These are phyloP conservation scores for Sinotaia quadrata DNA, from an alignment of 2,888 invertebrate species.

Conservation along the genomic window DNA sequence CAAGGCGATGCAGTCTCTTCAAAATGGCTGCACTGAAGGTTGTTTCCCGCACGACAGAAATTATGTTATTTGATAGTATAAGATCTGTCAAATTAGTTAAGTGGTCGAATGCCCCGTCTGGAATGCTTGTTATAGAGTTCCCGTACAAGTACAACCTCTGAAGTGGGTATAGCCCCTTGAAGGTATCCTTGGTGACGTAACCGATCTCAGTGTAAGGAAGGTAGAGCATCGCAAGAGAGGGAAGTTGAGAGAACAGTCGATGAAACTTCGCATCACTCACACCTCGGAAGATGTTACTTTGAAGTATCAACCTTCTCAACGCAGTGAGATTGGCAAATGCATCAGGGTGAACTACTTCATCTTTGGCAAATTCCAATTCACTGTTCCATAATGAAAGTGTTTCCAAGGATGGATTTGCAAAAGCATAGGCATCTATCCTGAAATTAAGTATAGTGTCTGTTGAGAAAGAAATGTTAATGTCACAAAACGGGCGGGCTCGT, in stretches of 20 bases:
- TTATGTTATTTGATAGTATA: neutral
- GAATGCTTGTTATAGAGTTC: neutral
- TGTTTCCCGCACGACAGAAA: neutral
- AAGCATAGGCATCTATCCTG: no score
- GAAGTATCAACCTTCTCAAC: no score
- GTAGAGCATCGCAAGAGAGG: constrained; percentile 17
- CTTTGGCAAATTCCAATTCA: no score
- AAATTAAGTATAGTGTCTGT: no score
- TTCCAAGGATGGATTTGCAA: no score
- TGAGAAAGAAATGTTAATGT: no score
- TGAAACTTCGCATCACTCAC: constrained; percentile 1
- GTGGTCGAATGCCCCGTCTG: neutral
- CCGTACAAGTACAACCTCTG: neutral
- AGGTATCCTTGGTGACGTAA: neutral
- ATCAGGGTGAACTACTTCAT: no score
- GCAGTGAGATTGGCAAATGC: no score
- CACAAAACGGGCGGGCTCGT: no score
- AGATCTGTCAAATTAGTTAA: neutral
- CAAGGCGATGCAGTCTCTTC: neutral
- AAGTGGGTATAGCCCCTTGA: neutral
- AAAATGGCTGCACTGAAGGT: neutral
- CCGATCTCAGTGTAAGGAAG: neutral
- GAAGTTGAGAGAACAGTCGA: neutral
- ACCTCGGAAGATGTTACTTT: constrained; percentile 6
- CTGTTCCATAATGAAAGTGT: no score